Conservation (phyloP, 64 coral and sea anemone species). For the Montipora efflorescens region DNA sequence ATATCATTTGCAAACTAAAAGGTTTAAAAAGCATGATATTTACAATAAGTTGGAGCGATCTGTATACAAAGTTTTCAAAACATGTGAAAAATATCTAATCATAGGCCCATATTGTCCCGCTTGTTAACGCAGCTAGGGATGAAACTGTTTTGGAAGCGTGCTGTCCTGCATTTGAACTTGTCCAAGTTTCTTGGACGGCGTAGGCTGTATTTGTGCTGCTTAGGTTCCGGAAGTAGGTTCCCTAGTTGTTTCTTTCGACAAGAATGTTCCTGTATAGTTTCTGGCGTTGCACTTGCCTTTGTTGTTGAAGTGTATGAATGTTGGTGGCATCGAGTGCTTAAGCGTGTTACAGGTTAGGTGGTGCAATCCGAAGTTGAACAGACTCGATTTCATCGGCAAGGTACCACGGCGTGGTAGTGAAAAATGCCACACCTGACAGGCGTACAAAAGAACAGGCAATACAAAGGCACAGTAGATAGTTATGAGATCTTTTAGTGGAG, state of each 20-base stretch:
- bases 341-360: constrained; percentile 46
- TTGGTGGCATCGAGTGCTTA: constrained; percentile 40
- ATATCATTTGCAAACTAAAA: too few relatives aligned
- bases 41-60: too few relatives aligned
- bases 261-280: constrained; percentile 68
- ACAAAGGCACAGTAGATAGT: constrained; percentile 42
- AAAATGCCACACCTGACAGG: constrained; percentile 38
- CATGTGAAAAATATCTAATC: too few relatives aligned
- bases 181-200: constrained; percentile 9
- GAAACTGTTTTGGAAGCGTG: constrained; percentile 40
- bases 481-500: constrained; percentile 42
- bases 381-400: constrained; percentile 53
- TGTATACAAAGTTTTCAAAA: too few relatives aligned
- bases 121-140: background rate
- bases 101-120: too few relatives aligned
- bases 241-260: constrained; percentile 19
- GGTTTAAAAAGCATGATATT: too few relatives aligned
- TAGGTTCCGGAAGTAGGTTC: constrained; percentile 22
- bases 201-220: constrained; percentile 20
- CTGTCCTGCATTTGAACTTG: constrained; percentile 32
- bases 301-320: constrained; percentile 18
- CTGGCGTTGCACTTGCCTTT: constrained; percentile 28
- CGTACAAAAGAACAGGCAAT: constrained; percentile 50
- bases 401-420: constrained; percentile 22
- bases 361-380: constrained; percentile 41